Evolutionary conservation across 2,797 vertebrate genomes (phyloP).

Genomic region (Enteromius argenteus): DNA sequence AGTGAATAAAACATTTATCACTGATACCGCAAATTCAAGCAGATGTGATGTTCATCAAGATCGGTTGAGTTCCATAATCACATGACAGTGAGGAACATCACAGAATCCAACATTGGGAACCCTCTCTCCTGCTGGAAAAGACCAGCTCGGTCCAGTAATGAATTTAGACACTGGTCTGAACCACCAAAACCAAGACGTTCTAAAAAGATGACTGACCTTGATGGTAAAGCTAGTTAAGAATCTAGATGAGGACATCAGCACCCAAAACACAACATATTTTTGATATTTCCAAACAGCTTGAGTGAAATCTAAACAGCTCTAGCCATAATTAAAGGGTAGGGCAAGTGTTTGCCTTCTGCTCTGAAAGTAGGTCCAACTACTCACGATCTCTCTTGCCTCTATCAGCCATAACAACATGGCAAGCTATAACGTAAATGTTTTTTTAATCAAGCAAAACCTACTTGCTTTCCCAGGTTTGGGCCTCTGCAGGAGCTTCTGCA

Average conservation of each 20-base stretch:
- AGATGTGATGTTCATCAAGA: not conserved
- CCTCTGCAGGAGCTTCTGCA: slow-evolving; percentile 97
- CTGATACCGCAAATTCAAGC: not conserved
- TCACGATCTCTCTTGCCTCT: slow-evolving; percentile 7
- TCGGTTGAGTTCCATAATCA: not conserved
- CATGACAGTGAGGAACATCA: not conserved
- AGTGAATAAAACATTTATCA: not conserved
- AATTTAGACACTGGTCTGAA: not conserved
- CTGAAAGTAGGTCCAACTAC: slow-evolving; percentile 6
- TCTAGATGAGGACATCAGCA: not conserved
- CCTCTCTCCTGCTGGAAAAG: slow-evolving; percentile 1
- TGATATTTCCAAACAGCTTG: slow-evolving; percentile 7
- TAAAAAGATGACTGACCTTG: not conserved
- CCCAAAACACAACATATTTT: not conserved
- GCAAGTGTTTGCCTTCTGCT: not conserved
- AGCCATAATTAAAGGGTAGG: slow-evolving; percentile 1
- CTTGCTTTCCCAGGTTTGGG: slow-evolving; percentile 95
- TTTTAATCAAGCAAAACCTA: slow-evolving; percentile 69
- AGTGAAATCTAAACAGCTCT: slow-evolving; percentile 10
- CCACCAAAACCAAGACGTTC: slow-evolving; percentile 4
- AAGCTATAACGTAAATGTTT: slow-evolving; percentile 18
- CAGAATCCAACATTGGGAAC: not conserved
- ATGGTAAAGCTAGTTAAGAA: not conserved
- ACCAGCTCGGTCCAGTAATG: not conserved
- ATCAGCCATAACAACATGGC: slow-evolving; percentile 7